Evolutionary conservation across 2,797 vertebrate species (phyloP), one percentile per base, ranked within the genome.

Genomic region (Sebastes alutus): DNA sequence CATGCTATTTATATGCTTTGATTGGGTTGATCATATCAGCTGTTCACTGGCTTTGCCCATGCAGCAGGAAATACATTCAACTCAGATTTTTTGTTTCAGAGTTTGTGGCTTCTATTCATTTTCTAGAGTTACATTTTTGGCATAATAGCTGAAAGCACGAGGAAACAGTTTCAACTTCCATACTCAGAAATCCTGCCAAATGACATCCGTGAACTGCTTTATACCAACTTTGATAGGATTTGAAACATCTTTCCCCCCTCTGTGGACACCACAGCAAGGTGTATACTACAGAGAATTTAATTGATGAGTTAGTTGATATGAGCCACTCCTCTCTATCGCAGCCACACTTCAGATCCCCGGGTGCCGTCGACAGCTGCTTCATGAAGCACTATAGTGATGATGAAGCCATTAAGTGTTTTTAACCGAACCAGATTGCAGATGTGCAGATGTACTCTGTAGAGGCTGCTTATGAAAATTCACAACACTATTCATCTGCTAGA

Each of bases 331-430:
- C 54, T 38, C 46, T 25, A 13, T 68, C 42, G 33, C 49, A 66
- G 66, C 72, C 18, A 27, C 61, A 52, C 67, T 67, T 72, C 22
- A 61, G 16, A 72, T 81, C 18, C 18, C 12, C 7, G 7, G 7
- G 3, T 38, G 61, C 54, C 16, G 30, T n/a, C 29, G 12, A 55
- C 56, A 52, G 56, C 66, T 74, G 70, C 67, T 80, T 38, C 20
- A 60, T 72, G 62, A 54, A 81, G 49, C 75, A 56, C 64, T 5
- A 16, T 16, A 23, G 13, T 1, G 0, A 35, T 35, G 23, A 76
- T 46, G 49, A 82, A 62, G 49, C 54, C 42, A n/a, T 68, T 32
- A 32, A 64, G 32, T 81, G 65, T 74, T 81, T 71, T 77, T 20
- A 35, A 35, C 62, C 12, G 25, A 55, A 70, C 14, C 4, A 62